Conservation (phyloP, 1,140 invertebrate species). For the Brevipalpus yothersi region DNA sequence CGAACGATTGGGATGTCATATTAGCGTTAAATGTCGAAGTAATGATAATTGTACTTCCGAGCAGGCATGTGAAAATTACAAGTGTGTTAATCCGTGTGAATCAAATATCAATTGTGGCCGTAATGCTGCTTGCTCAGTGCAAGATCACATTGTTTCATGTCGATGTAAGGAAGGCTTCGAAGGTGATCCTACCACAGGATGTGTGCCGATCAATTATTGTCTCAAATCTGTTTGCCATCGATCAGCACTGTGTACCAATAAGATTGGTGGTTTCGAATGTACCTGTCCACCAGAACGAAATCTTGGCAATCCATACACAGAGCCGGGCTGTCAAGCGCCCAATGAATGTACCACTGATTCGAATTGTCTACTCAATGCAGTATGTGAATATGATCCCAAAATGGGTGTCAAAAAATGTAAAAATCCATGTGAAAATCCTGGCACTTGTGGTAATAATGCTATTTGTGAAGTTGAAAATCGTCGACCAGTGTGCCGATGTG, state of each 20-base stretch:
- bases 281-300: conserved; percentile 32
- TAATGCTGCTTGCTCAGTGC: conserved; percentile 41
- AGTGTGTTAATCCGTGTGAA: conserved; percentile 27
- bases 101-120: conserved; percentile 55
- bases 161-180: conserved; percentile 25
- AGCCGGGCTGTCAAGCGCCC: conserved; percentile 5
- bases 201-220: conserved; percentile 50
- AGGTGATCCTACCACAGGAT: conserved; percentile 37
- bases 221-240: conserved; percentile 30
- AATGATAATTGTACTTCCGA: conserved; percentile 41
- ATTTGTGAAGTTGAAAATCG: conserved; percentile 39
- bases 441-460: conserved; percentile 53
- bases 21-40: conserved; percentile 6
- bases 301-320: conserved; percentile 2
- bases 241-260: conserved; percentile 56
- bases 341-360: conserved; percentile 2
- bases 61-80: conserved; percentile 57
- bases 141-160: conserved; percentile 43
- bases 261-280: conserved; percentile 55
- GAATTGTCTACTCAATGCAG: conserved; percentile 6
- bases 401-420: conserved; percentile 7
- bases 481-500: conserved; percentile 21
- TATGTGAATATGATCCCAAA: conserved; percentile 7
- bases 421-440: conserved; percentile 4
- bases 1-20: conserved; percentile 4